Conservation (phyloP, 2,797 vertebrate genomes). For the Staurois parvus region DNA sequence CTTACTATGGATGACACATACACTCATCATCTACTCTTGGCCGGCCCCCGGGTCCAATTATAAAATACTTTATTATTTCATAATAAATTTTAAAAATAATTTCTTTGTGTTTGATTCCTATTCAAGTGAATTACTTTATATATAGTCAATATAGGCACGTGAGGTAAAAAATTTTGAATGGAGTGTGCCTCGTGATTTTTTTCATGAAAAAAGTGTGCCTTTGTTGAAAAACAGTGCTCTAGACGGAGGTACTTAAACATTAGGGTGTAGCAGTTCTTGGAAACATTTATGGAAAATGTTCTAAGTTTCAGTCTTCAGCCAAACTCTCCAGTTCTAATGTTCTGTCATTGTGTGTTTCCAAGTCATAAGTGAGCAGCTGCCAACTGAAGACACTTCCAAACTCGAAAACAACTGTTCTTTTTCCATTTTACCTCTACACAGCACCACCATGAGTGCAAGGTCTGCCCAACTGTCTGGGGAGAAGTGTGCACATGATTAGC, state of each 20-base stretch:
- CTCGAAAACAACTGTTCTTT: slow-evolving; percentile 23
- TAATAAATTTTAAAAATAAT: too few relatives aligned
- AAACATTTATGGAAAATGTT: slow-evolving; percentile 52
- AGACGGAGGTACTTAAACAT: neutral
- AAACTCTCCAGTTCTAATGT: slow-evolving; percentile 28
- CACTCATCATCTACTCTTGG: too few relatives aligned
- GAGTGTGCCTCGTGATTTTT: too few relatives aligned
- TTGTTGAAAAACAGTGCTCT: too few relatives aligned
- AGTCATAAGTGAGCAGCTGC: slow-evolving; percentile 7
- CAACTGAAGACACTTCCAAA: slow-evolving; percentile 29
- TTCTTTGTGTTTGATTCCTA: too few relatives aligned
- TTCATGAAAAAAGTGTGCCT: too few relatives aligned
- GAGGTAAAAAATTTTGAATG: too few relatives aligned
- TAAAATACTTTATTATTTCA: too few relatives aligned
- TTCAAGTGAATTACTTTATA: too few relatives aligned
- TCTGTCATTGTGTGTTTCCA: slow-evolving; percentile 14
- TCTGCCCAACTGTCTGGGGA: slow-evolving; percentile 18
- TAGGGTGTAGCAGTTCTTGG: slow-evolving; percentile 55
- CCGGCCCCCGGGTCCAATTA: too few relatives aligned
- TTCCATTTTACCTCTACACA: slow-evolving; percentile 32
- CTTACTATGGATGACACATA: too few relatives aligned
- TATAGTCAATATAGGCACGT: too few relatives aligned
- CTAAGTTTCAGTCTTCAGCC: slow-evolving; percentile 38
- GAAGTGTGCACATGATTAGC: neutral
- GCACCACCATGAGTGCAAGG: neutral